Evolutionary conservation across 1,140 invertebrate species (phyloP).

Genomic region (Caerostris extrusa): DNA sequence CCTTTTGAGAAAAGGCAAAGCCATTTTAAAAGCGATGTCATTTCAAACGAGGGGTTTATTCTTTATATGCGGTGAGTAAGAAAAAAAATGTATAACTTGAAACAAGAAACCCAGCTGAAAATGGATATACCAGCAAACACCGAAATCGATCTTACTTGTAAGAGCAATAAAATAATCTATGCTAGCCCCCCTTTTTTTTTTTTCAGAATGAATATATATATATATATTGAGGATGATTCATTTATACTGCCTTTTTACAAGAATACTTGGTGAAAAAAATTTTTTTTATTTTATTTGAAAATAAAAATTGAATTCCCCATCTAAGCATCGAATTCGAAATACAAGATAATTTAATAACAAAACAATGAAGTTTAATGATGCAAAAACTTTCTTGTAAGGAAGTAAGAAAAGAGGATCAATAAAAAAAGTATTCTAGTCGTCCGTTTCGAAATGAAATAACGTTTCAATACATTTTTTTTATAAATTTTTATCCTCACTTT

Average conservation of each 20-base stretch:
- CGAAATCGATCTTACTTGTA: background rate
- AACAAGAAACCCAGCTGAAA: background rate
- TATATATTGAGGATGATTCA: background rate
- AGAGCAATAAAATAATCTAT: background rate
- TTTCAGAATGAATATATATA: background rate
- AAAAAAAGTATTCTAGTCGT: background rate
- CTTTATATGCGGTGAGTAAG: background rate
- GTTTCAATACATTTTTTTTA: background rate
- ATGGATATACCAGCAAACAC: background rate
- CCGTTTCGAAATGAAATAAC: slow-evolving; percentile 58
- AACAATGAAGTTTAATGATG: slow-evolving; percentile 55
- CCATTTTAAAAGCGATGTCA: background rate
- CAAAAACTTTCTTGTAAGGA: background rate
- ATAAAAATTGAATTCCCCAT: slow-evolving; percentile 38
- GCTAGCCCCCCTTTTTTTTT: background rate
- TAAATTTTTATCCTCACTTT: background rate
- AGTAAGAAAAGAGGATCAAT: background rate
- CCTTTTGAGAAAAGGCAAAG: too few species aligned
- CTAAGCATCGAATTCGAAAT: slow-evolving; percentile 12
- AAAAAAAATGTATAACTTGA: background rate
- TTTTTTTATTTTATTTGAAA: too few species aligned
- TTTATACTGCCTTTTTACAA: background rate
- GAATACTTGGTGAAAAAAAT: background rate
- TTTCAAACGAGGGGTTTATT: background rate
- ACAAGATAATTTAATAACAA: slow-evolving; percentile 61